Percentiles rank a stretch among this genome's conserved stretches.
These are phyloP conservation scores for Stenoptilia bipunctidactyla DNA, from an alignment of 2,888 invertebrate species.

Conservation along the genomic window DNA sequence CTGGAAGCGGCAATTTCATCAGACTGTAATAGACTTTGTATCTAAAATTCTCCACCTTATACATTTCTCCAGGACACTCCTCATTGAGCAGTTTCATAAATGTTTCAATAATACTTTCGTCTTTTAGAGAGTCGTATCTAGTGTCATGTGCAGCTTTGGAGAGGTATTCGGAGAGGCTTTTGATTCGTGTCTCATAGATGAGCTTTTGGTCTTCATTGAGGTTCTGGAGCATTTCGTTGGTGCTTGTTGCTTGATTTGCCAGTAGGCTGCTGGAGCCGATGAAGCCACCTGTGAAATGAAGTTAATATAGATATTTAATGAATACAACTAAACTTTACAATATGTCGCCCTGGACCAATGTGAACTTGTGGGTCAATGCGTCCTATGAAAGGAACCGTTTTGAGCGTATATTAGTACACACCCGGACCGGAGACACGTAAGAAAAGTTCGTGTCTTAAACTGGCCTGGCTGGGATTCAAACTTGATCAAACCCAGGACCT, in stretches of 20 bases:
- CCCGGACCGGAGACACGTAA: no score
- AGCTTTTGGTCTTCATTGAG: constrained; percentile 74
- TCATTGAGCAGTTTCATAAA: constrained; percentile 76
- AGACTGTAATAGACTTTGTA: constrained; percentile 76
- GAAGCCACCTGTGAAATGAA: constrained; percentile 74
- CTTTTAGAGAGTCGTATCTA: constrained; percentile 56
- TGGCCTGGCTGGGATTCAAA: no score
- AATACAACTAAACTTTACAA: no score
- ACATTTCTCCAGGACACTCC: constrained; percentile 69
- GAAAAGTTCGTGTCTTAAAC: no score
- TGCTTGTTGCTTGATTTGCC: constrained; percentile 71
- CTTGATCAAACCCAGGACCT: no score
- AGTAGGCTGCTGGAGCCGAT: constrained; percentile 77
- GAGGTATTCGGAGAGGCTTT: constrained; percentile 73
- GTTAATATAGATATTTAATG: background rate
- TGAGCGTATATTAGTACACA: no score
- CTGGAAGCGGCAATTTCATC: constrained; percentile 72
- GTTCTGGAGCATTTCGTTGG: constrained; percentile 73
- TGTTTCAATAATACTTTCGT: constrained; percentile 69
- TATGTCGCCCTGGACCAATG: no score
- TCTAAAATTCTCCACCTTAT: constrained; percentile 78
- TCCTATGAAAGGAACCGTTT: no score
- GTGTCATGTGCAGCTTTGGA: constrained; percentile 41
- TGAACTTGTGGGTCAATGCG: no score
- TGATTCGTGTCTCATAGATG: constrained; percentile 78